A percentile compares a stretch with the other conserved stretches of the same genome.
Evolutionary conservation across 2,888 invertebrate species (phyloP).

Genomic region (Synanthedon andrenaeformis): DNA sequence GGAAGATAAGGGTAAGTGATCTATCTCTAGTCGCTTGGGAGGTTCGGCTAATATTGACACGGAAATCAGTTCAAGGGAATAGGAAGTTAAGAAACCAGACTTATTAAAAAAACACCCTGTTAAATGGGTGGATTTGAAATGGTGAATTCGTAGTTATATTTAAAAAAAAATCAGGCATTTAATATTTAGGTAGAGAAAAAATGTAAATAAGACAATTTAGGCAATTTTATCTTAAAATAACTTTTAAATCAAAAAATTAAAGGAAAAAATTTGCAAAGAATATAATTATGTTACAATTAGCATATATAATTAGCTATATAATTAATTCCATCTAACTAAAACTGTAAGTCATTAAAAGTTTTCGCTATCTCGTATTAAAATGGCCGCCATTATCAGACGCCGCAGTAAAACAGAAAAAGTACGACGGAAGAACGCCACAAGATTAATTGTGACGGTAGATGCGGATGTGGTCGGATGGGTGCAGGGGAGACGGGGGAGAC

Average conservation of each 20-base stretch:
- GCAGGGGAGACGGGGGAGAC: constrained; percentile 4
- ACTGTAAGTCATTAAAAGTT: not conserved
- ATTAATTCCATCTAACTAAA: not conserved
- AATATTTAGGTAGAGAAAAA: no score
- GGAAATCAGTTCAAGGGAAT: constrained; percentile 19
- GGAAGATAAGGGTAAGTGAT: constrained; percentile 36
- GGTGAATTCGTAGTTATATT: no score
- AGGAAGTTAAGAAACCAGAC: not conserved
- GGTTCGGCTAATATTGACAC: constrained; percentile 32
- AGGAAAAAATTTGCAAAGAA: no score
- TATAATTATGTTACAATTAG: no score
- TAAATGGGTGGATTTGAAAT: no score
- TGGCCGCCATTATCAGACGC: not conserved
- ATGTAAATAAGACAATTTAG: no score
- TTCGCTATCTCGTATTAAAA: not conserved
- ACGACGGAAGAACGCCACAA: constrained; percentile 31
- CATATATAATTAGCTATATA: no score
- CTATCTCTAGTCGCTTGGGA: constrained; percentile 21
- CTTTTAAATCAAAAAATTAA: no score
- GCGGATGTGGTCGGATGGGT: constrained; percentile 16
- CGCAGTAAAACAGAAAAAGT: constrained; percentile 13
- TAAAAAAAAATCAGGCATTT: no score
- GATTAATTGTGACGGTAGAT: constrained; percentile 43
- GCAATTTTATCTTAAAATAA: no score
- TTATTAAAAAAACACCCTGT: no score